These are phyloP conservation scores for Ariopsis seemanni DNA, from an alignment of 2,113 vertebrate genomes.

Conservation along the genomic window DNA sequence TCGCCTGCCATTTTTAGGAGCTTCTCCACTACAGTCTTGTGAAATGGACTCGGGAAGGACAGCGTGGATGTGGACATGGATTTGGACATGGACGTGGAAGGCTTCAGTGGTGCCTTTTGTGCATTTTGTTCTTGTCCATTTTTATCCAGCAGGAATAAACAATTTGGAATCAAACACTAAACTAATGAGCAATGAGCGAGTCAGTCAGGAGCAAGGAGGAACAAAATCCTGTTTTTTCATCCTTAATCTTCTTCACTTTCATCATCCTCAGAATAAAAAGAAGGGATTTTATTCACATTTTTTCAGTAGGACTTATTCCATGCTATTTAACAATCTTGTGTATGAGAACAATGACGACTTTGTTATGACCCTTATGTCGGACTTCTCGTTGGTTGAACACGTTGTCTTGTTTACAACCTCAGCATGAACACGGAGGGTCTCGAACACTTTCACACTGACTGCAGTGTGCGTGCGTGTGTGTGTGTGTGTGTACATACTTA, in stretches of 20 bases:
- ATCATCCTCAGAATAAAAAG: not conserved
- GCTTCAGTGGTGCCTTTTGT: not conserved
- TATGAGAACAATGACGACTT: conserved; percentile 25
- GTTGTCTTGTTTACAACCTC: not conserved
- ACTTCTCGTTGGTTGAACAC: not conserved
- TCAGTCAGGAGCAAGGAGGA: not conserved
- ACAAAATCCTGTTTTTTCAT: not conserved
- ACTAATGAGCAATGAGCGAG: not conserved
- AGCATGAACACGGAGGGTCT: conserved; percentile 32
- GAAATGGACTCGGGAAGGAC: conserved; percentile 21
- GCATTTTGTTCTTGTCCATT: conserved; percentile 2
- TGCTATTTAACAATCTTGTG: conserved; percentile 44
- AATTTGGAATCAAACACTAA: not conserved
- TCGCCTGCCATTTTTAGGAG: conserved; percentile 7
- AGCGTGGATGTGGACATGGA: not conserved
- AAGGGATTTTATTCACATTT: not conserved
- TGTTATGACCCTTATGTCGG: not conserved
- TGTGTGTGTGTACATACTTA: conserved; percentile 20
- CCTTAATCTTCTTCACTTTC: not conserved
- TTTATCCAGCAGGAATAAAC: conserved; percentile 13
- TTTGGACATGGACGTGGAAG: not conserved
- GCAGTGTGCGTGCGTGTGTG: conserved; percentile 3
- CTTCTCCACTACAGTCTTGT: conserved; percentile 9
- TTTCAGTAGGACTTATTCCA: not conserved
- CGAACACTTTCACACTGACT: conserved; percentile 39